Conservation (phyloP, 1,140 invertebrate genomes). For the Hyposmocoma kahamanoa region DNA sequence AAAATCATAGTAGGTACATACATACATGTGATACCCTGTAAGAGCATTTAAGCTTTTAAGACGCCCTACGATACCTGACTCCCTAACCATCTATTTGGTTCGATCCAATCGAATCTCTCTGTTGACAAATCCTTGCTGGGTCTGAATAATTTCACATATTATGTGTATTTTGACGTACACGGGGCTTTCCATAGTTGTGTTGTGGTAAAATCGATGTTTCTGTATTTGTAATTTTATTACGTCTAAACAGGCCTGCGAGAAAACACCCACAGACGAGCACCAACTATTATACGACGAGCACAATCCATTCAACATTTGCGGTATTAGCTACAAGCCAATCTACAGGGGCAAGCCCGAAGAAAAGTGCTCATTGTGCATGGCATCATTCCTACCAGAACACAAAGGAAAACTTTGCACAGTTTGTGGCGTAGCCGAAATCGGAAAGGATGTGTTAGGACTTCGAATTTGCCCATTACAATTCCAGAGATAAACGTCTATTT, state of each 20-base stretch:
- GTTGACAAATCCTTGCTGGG: no score
- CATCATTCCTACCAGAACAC: conserved; percentile 90
- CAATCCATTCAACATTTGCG: conserved; percentile 98
- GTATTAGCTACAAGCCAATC: conserved; percentile 92
- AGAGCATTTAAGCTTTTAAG: no score
- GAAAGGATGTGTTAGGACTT: conserved; percentile 91
- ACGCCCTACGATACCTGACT: no score
- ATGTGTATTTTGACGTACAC: no score
- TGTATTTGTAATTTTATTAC: no score
- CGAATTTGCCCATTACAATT: conserved; percentile 86
- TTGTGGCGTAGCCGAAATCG: conserved; percentile 92
- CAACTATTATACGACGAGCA: conserved; percentile 96
- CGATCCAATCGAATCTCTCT: no score
- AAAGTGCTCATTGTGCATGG: conserved; percentile 95
- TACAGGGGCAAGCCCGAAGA: conserved; percentile 96
- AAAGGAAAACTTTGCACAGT: conserved; percentile 91
- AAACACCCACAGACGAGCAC: conserved; percentile 92
- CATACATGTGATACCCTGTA: no score
- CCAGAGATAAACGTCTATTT: conserved; percentile 60
- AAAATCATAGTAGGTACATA: no score
- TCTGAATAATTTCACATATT: no score
- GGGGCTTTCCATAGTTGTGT: no score
- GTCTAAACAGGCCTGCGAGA: conserved; percentile 86
- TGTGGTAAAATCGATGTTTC: no score
- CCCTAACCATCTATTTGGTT: no score